Conservation (phyloP, 1,140 invertebrate genomes). For the roundworm (Caenorhabditis elegans) region DNA sequence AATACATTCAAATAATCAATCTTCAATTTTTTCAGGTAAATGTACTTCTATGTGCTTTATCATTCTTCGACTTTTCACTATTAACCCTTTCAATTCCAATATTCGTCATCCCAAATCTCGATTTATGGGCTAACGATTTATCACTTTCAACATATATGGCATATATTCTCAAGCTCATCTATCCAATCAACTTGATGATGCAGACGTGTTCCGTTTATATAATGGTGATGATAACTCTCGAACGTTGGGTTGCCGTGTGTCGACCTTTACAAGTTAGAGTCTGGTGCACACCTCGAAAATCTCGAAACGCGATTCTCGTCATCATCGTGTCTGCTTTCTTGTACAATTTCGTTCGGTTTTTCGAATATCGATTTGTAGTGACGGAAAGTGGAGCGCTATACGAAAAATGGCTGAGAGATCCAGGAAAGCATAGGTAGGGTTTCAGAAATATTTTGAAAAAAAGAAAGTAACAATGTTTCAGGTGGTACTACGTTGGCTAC, state of each 20-base stretch:
- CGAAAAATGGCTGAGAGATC: constrained; percentile 55
- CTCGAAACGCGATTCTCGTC: constrained; percentile 52
- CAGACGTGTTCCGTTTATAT: constrained; percentile 59
- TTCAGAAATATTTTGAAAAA: background rate
- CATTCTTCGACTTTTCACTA: constrained; percentile 55
- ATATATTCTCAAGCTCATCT: constrained; percentile 59
- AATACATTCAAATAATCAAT: too few species aligned
- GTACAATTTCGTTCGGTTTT: constrained; percentile 62
- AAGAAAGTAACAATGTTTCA: background rate
- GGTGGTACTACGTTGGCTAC: constrained; percentile 52
- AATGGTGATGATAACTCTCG: constrained; percentile 58
- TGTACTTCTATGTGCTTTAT: constrained; percentile 53
- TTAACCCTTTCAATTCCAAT: constrained; percentile 57
- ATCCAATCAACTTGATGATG: constrained; percentile 62
- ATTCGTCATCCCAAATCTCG: constrained; percentile 58
- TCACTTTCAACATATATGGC: constrained; percentile 45
- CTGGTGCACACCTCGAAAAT: constrained; percentile 60
- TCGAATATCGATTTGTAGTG: constrained; percentile 53
- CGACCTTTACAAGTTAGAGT: constrained; percentile 56
- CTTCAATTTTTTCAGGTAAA: constrained; percentile 58
- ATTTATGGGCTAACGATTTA: constrained; percentile 35
- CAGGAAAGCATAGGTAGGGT: constrained; percentile 17
- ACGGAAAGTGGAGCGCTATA: constrained; percentile 46
- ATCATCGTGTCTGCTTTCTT: constrained; percentile 54
- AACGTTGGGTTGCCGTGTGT: constrained; percentile 59